These are phyloP conservation scores for Loxodonta africana DNA, from an alignment of 2,113 vertebrate genomes.

Conservation along the genomic window DNA sequence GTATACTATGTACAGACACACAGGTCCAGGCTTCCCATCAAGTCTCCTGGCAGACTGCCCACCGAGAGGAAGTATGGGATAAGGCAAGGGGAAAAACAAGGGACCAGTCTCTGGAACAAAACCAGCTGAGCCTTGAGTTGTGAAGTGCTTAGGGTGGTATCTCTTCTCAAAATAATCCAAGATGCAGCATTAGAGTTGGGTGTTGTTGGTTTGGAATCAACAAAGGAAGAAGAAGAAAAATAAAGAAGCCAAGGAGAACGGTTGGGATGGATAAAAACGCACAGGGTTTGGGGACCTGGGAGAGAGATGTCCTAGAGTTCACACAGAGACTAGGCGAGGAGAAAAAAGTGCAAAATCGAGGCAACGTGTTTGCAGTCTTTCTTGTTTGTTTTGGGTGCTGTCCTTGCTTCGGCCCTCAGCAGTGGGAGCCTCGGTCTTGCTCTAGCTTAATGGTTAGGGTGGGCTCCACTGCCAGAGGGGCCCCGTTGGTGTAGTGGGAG, in stretches of 20 bases:
- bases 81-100: conserved; percentile 73
- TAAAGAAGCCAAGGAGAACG: conserved; percentile 21
- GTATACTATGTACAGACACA: conserved; percentile 75
- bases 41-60: conserved; percentile 86
- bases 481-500: conserved; percentile 94
- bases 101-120: conserved; percentile 84
- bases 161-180: conserved; percentile 89
- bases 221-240: conserved; percentile 61
- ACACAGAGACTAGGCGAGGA: conserved; percentile 89
- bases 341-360: conserved; percentile 94
- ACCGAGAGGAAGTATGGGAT: conserved; percentile 59
- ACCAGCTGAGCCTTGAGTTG: conserved; percentile 65
- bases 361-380: conserved; percentile 91
- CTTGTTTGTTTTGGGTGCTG: conserved; percentile 86
- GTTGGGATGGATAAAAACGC: background rate
- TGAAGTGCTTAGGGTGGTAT: conserved; percentile 76
- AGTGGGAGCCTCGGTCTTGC: conserved; percentile 92
- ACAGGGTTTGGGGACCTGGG: conserved; percentile 55
- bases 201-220: conserved; percentile 80
- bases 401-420: conserved; percentile 92
- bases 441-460: conserved; percentile 97
- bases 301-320: conserved; percentile 88
- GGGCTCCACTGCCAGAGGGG: conserved; percentile 93
- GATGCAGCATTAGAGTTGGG: conserved; percentile 91
- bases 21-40: conserved; percentile 82